Evolutionary conservation across 2,888 invertebrate species (phyloP).

Genomic region (Exephanes ischioxanthus): DNA sequence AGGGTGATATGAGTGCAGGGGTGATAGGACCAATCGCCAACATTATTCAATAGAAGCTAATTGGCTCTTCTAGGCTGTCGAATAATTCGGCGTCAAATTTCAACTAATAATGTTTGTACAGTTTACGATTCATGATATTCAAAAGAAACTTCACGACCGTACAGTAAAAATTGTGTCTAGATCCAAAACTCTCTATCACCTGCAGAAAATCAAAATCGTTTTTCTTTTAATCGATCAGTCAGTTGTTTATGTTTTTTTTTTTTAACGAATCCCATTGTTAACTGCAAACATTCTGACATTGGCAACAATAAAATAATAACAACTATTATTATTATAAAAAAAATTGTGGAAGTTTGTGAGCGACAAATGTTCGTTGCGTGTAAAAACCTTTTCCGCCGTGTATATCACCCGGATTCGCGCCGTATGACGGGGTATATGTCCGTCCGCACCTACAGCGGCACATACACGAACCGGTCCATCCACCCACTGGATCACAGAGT

Average conservation of each 20-base stretch:
- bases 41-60: background rate
- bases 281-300: too few relatives aligned
- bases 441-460: background rate
- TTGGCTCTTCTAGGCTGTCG: background rate
- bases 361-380: too few relatives aligned
- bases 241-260: too few relatives aligned
- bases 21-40: background rate
- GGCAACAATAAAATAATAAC: too few relatives aligned
- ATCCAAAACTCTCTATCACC: background rate
- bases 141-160: too few relatives aligned
- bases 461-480: background rate
- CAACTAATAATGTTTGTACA: background rate
- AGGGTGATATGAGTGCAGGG: background rate
- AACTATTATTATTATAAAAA: too few relatives aligned
- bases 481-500: conserved; percentile 21
- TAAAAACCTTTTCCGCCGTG: background rate
- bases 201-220: too few relatives aligned
- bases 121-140: background rate
- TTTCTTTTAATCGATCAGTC: too few relatives aligned
- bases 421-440: background rate
- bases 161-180: too few relatives aligned
- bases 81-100: background rate
- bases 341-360: too few relatives aligned
- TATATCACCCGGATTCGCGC: background rate
- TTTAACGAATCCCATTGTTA: too few relatives aligned